These are phyloP conservation scores for Morpho deidamia DNA, from an alignment of 2,888 invertebrate species.

Conservation along the genomic window DNA sequence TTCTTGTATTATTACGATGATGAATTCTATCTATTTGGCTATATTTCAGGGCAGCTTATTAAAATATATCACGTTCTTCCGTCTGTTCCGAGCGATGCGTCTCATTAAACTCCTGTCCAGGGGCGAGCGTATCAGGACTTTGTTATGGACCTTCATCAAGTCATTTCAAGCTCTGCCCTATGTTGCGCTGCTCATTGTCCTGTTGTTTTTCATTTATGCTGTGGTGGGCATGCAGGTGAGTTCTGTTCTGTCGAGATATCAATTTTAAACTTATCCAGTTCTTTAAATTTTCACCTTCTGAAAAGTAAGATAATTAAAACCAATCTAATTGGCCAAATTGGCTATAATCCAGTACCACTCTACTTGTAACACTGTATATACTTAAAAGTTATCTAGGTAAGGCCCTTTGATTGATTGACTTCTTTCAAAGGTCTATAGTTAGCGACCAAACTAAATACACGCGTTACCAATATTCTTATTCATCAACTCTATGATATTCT, in stretches of 20 bases:
- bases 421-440: too few relatives aligned
- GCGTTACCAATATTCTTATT: too few relatives aligned
- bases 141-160: constrained; percentile 99
- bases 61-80: constrained; percentile 97
- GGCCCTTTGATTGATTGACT: neutral
- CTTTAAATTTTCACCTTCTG: too few relatives aligned
- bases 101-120: constrained; percentile 96
- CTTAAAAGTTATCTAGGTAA: too few relatives aligned
- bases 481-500: too few relatives aligned
- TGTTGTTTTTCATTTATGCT: constrained; percentile 99
- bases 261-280: neutral
- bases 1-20: neutral
- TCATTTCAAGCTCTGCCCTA: constrained; percentile 99
- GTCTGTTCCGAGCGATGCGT: constrained; percentile 93
- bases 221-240: constrained; percentile 99
- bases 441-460: too few relatives aligned
- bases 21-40: neutral
- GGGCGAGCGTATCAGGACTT: constrained; percentile 97
- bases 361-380: too few relatives aligned
- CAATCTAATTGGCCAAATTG: too few relatives aligned
- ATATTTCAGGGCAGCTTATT: constrained; percentile 28
- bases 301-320: too few relatives aligned
- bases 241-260: neutral
- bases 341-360: too few relatives aligned
- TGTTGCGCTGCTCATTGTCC: constrained; percentile 97